These are phyloP conservation scores for Alsophila aescularia DNA, from an alignment of 2,888 invertebrate species.

Conservation along the genomic window DNA sequence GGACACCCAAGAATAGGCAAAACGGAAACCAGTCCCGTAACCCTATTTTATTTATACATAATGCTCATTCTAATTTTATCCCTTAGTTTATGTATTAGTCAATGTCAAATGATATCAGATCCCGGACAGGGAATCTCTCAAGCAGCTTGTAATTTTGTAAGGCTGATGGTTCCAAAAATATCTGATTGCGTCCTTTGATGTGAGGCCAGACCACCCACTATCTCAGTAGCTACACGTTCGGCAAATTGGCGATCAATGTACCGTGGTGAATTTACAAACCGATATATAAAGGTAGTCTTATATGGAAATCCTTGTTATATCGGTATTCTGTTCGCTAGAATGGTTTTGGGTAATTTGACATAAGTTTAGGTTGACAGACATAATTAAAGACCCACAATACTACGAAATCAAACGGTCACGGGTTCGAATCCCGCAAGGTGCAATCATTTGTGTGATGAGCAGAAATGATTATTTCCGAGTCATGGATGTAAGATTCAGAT, in stretches of 20 bases:
- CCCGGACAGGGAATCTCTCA: background rate
- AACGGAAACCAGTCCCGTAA: too few species aligned
- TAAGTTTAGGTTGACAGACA: too few species aligned
- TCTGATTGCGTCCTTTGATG: slow-evolving; percentile 17
- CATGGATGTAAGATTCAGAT: too few species aligned
- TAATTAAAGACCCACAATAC: too few species aligned
- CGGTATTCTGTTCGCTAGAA: background rate
- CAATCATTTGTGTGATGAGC: too few species aligned
- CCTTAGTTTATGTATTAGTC: background rate
- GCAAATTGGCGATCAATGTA: slow-evolving; percentile 41
- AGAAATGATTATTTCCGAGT: too few species aligned
- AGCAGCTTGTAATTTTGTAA: slow-evolving; percentile 1
- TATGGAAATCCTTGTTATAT: slow-evolving; percentile 1
- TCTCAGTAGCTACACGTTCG: slow-evolving; percentile 24
- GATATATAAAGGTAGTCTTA: slow-evolving; percentile 21
- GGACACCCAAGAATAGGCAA: too few species aligned
- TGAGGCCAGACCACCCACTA: slow-evolving; percentile 6
- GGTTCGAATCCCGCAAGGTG: too few species aligned
- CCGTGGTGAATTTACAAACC: slow-evolving; percentile 34
- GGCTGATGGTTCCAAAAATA: slow-evolving; percentile 7
- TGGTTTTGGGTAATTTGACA: slow-evolving; percentile 1
- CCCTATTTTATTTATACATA: too few species aligned
- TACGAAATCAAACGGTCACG: too few species aligned
- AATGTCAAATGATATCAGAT: background rate
- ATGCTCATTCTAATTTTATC: too few species aligned